Conservation (phyloP, 2,888 invertebrate genomes). For the Dermolepida albohirtum region DNA sequence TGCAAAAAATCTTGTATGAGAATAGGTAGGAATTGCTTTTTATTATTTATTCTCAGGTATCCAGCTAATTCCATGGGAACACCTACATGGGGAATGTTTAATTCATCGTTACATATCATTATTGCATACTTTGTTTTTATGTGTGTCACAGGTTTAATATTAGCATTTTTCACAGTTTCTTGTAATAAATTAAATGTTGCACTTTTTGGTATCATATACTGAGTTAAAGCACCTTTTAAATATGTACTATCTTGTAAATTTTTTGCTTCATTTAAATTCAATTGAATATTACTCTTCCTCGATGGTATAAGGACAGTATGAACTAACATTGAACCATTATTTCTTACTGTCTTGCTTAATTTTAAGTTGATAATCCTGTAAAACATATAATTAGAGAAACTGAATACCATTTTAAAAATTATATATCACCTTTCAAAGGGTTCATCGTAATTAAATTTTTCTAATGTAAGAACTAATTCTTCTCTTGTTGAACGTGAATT, state of each 20-base stretch:
- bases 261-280: conserved; percentile 70
- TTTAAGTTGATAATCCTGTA: conserved; percentile 75
- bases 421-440: conserved; percentile 66
- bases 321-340: conserved; percentile 87
- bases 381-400: conserved; percentile 6
- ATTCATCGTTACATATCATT: conserved; percentile 79
- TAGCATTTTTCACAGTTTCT: conserved; percentile 60
- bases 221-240: conserved; percentile 76
- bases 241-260: conserved; percentile 72
- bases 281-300: conserved; percentile 67
- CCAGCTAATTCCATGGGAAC: conserved; percentile 58
- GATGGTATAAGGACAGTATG: conserved; percentile 78
- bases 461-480: conserved; percentile 70
- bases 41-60: conserved; percentile 70
- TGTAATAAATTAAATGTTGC: conserved; percentile 79
- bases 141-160: conserved; percentile 76
- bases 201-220: conserved; percentile 80
- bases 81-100: conserved; percentile 58
- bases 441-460: conserved; percentile 75
- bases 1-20: conserved; percentile 86
- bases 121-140: conserved; percentile 79
- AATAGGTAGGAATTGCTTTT: conserved; percentile 82
- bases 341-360: conserved; percentile 79
- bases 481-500: conserved; percentile 70
- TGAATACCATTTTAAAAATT: conserved; percentile 5